A percentile compares a stretch with the other conserved stretches of the same genome.
Conservation (phyloP, 1,140 invertebrate genomes). For the Rhopalosiphum padi region DNA sequence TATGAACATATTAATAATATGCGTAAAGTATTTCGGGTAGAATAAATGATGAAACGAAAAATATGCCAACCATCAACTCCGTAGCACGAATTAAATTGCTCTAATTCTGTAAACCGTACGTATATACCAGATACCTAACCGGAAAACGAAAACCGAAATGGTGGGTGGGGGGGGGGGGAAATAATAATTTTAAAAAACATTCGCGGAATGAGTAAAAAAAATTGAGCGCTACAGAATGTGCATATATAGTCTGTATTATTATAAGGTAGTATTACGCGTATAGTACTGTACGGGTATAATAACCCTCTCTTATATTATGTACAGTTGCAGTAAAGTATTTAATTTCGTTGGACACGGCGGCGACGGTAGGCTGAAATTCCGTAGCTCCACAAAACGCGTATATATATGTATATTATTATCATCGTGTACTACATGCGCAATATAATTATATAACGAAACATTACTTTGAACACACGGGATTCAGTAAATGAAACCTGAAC, state of each 20-base stretch:
- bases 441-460: neutral
- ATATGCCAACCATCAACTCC: neutral
- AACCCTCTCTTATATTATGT: neutral
- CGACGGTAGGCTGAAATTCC: neutral
- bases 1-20: neutral
- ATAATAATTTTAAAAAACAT: conserved; percentile 30
- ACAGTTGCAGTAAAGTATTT: neutral
- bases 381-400: neutral
- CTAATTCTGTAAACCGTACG: neutral
- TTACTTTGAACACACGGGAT: neutral
- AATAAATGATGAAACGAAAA: conserved; percentile 24
- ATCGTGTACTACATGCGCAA: neutral
- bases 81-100: neutral
- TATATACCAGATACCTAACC: neutral
- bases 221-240: neutral
- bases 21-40: neutral
- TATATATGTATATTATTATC: neutral
- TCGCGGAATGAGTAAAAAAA: neutral
- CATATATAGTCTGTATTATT: neutral
- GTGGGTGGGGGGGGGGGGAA: neutral
- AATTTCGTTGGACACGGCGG: neutral
- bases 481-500: neutral
- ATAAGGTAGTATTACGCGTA: neutral
- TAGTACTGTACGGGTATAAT: neutral
- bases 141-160: neutral